phyloP scores from a whole-genome alignment of 1,140 invertebrate species.

The Leptopilina clavipes region DNA sequence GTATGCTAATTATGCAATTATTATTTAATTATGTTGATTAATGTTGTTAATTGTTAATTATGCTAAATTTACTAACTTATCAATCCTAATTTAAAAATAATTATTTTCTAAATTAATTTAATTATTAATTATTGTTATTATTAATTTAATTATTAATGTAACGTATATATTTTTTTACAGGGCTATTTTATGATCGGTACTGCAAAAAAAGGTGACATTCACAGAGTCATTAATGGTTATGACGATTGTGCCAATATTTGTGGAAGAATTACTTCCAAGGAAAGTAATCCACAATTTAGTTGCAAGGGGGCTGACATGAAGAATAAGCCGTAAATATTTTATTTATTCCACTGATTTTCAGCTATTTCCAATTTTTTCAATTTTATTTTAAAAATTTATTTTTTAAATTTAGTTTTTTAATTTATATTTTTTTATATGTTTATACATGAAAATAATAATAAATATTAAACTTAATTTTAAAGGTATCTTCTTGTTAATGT shows the following conservation, averaged over 20 bases:
- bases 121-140: too few relatives aligned
- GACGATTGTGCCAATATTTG: conserved; percentile 83
- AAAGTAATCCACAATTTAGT: conserved; percentile 61
- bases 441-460: too few relatives aligned
- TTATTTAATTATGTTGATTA: too few relatives aligned
- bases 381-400: too few relatives aligned
- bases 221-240: conserved; percentile 79
- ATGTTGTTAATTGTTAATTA: neutral
- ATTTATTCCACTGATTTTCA: conserved; percentile 21
- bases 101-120: too few relatives aligned
- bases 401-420: too few relatives aligned
- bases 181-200: conserved; percentile 73
- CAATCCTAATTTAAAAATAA: too few relatives aligned
- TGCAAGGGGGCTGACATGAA: conserved; percentile 75
- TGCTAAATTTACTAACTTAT: neutral
- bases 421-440: too few relatives aligned
- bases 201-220: conserved; percentile 76
- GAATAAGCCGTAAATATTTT: conserved; percentile 70
- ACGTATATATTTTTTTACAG: conserved; percentile 66
- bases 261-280: conserved; percentile 71
- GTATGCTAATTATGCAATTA: too few relatives aligned
- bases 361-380: too few relatives aligned
- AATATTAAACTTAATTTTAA: conserved; percentile 39
- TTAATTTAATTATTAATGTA: neutral
- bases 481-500: conserved; percentile 68